Conservation (phyloP, 2,888 invertebrate genomes). For the Andrena trimmerana region DNA sequence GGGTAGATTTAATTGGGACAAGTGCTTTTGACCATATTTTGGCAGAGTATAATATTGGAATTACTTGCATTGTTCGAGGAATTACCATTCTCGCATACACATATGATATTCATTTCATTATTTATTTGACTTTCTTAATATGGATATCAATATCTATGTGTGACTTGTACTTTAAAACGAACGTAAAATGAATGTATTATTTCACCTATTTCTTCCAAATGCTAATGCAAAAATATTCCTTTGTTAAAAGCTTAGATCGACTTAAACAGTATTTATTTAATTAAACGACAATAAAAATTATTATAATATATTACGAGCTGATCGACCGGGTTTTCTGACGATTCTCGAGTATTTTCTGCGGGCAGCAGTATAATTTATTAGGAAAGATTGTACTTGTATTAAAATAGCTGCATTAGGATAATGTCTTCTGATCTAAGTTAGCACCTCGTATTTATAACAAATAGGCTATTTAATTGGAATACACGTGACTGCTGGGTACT, state of each 20-base stretch:
- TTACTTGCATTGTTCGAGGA: neutral
- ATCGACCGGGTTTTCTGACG: conserved; percentile 10
- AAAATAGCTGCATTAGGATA: conserved; percentile 21
- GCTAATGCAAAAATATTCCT: conserved; percentile 1
- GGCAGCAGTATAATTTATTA: conserved; percentile 16
- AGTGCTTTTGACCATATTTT: neutral
- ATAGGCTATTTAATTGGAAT: conserved; percentile 31
- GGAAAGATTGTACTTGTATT: conserved; percentile 24
- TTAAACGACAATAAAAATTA: neutral
- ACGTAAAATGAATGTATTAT: conserved; percentile 7
- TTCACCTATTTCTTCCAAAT: conserved; percentile 16
- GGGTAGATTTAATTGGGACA: conserved; percentile 23
- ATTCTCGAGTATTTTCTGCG: conserved; percentile 3
- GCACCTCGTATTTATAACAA: conserved; percentile 17
- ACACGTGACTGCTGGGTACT: conserved; percentile 15
- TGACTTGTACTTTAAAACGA: neutral
- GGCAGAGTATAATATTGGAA: neutral
- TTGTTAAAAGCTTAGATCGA: conserved; percentile 8
- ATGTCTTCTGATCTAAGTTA: conserved; percentile 42
- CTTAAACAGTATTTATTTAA: conserved; percentile 12
- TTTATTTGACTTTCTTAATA: neutral
- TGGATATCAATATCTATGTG: neutral
- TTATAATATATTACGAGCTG: conserved; percentile 8
- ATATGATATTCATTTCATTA: conserved; percentile 17
- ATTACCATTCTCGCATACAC: neutral